Percentiles rank a stretch among this genome's conserved stretches.
These are phyloP conservation scores for Celastrina argiolus DNA, from an alignment of 2,888 invertebrate genomes.

Conservation along the genomic window DNA sequence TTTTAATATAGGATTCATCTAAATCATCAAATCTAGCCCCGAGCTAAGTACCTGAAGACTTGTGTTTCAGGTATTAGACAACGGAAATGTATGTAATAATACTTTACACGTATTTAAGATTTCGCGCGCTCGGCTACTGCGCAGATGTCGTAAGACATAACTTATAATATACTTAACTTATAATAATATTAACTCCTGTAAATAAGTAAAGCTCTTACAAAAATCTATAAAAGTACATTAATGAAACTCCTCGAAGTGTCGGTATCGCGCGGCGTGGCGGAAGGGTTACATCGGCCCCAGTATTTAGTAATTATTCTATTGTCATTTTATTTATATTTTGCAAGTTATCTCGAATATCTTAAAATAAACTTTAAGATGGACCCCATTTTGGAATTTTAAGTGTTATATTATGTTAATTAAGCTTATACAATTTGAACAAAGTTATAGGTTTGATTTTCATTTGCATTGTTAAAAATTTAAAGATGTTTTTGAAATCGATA, in stretches of 20 bases:
- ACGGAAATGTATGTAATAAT: too few relatives aligned
- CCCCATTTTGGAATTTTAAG: conserved; percentile 58
- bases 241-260: conserved; percentile 27
- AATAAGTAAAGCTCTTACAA: not conserved
- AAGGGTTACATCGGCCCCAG: conserved; percentile 47
- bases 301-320: conserved; percentile 65
- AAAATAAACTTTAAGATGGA: conserved; percentile 64
- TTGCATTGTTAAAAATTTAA: conserved; percentile 47
- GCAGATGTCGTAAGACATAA: too few relatives aligned
- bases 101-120: too few relatives aligned
- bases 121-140: too few relatives aligned
- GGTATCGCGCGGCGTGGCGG: conserved; percentile 40
- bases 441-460: conserved; percentile 49
- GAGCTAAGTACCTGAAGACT: too few relatives aligned
- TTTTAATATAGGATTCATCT: too few relatives aligned
- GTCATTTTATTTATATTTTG: conserved; percentile 73
- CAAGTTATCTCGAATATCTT: conserved; percentile 66
- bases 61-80: too few relatives aligned
- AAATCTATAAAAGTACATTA: not conserved
- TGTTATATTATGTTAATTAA: conserved; percentile 70
- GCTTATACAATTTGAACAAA: conserved; percentile 53
- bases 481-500: conserved; percentile 31
- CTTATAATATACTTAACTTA: too few relatives aligned
- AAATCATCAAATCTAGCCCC: too few relatives aligned
- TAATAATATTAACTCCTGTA: not conserved